phyloP scores from a whole-genome alignment of 2,888 invertebrate species.

The Leptarthrus brevirostris region DNA sequence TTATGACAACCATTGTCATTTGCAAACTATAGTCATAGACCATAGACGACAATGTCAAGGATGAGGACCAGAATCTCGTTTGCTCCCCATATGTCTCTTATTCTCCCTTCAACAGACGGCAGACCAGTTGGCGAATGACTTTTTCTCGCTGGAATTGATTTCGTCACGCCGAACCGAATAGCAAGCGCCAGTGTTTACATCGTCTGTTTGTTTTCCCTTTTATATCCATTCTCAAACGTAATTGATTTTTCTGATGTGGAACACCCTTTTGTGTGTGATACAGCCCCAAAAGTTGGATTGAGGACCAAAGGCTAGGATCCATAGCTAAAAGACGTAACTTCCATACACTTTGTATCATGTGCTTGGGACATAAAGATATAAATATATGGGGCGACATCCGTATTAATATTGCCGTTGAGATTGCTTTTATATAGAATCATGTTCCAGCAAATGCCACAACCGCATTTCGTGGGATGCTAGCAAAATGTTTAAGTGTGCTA shows the following conservation, averaged over 20 bases:
- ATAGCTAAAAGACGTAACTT: no score
- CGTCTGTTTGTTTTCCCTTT: slow-evolving; percentile 51
- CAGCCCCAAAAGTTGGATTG: slow-evolving; percentile 21
- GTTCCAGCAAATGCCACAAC: slow-evolving; percentile 51
- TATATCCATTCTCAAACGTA: slow-evolving; percentile 51
- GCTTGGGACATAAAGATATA: slow-evolving; percentile 48
- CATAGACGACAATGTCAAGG: no score
- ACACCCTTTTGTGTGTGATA: slow-evolving; percentile 19
- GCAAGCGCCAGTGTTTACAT: slow-evolving; percentile 50
- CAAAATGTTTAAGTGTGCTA: slow-evolving; percentile 1
- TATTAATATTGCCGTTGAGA: slow-evolving; percentile 53
- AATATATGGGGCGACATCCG: slow-evolving; percentile 51
- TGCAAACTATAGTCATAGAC: slow-evolving; percentile 25
- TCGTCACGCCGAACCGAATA: slow-evolving; percentile 50
- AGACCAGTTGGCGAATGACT: slow-evolving; percentile 14
- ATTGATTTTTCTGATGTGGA: slow-evolving; percentile 52
- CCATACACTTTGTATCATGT: slow-evolving; percentile 42
- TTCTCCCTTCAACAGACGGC: neutral
- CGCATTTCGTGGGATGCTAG: slow-evolving; percentile 48
- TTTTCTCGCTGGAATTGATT: slow-evolving; percentile 51
- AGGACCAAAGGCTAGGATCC: slow-evolving; percentile 12
- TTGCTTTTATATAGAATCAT: slow-evolving; percentile 53
- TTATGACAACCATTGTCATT: slow-evolving; percentile 38
- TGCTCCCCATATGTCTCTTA: slow-evolving; percentile 28
- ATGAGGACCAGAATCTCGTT: slow-evolving; percentile 11